phyloP scores from a whole-genome alignment of 2,888 invertebrate genomes.

The Andrena fulva region DNA sequence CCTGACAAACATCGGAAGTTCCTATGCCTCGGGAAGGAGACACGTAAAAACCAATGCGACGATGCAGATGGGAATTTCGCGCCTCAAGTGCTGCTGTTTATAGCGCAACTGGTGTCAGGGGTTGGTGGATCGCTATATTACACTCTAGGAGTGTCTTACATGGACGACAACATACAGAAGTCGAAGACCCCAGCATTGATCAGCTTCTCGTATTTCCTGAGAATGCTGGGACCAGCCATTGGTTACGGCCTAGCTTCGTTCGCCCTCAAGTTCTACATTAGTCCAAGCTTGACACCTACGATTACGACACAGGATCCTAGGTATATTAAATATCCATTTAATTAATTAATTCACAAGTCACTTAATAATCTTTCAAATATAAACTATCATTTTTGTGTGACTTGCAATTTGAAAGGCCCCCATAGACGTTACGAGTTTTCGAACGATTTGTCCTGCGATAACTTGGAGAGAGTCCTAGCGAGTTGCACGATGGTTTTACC shows the following conservation, averaged over 20 bases:
- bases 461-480: too few relatives aligned
- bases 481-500: too few relatives aligned
- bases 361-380: not conserved
- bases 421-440: too few relatives aligned
- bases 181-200: conserved; percentile 90
- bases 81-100: conserved; percentile 88
- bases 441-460: too few relatives aligned
- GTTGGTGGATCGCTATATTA: conserved; percentile 90
- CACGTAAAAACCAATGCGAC: conserved; percentile 83
- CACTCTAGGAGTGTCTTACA: conserved; percentile 90
- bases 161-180: conserved; percentile 92
- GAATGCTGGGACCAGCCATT: conserved; percentile 90
- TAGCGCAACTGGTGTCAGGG: conserved; percentile 90
- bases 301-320: conserved; percentile 89
- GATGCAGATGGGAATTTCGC: conserved; percentile 87
- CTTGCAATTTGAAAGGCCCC: too few relatives aligned
- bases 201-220: conserved; percentile 89
- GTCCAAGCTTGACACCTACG: conserved; percentile 88
- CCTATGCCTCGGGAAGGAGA: conserved; percentile 85
- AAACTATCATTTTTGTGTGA: not conserved
- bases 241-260: conserved; percentile 89
- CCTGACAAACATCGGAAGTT: conserved; percentile 86
- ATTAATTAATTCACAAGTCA: not conserved
- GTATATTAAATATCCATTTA: conserved; percentile 59
- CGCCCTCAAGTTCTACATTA: conserved; percentile 89